phyloP scores from a whole-genome alignment of 1,140 invertebrate species.

The Danaus plexippus region DNA sequence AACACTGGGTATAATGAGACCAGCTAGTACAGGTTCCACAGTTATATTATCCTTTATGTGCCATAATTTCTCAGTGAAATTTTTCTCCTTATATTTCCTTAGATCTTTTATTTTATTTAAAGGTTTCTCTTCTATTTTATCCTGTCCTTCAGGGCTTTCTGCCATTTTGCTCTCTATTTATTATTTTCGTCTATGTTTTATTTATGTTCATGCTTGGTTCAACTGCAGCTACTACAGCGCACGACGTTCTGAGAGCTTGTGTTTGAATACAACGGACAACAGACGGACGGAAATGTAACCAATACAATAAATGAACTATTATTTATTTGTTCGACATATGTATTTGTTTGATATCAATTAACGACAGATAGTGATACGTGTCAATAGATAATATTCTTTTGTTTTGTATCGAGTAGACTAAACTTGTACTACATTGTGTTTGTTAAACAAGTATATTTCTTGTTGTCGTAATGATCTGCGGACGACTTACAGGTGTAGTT shows the following conservation, averaged over 20 bases:
- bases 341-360: conserved; percentile 66
- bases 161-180: conserved; percentile 30
- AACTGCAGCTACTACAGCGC: conserved; percentile 17
- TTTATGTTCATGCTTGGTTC: conserved; percentile 35
- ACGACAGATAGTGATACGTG: conserved; percentile 54
- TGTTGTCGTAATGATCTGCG: too few species aligned
- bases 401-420: conserved; percentile 33
- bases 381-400: conserved; percentile 45
- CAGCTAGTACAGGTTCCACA: conserved; percentile 73
- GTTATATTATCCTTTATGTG: conserved; percentile 66
- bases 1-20: conserved; percentile 72
- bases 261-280: conserved; percentile 45
- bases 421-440: too few species aligned
- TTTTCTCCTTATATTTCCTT: conserved; percentile 37
- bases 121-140: conserved; percentile 48
- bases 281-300: conserved; percentile 39
- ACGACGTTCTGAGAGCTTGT: conserved; percentile 33
- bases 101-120: conserved; percentile 34
- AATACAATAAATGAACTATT: conserved; percentile 47
- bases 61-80: conserved; percentile 42
- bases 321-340: conserved; percentile 58
- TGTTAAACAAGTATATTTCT: too few species aligned
- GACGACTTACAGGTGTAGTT: too few species aligned
- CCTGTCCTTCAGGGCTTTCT: conserved; percentile 33
- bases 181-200: conserved; percentile 15